Evolutionary conservation across 1,140 invertebrate genomes (phyloP).

Genomic region (Pseudomyrmex gracilis): DNA sequence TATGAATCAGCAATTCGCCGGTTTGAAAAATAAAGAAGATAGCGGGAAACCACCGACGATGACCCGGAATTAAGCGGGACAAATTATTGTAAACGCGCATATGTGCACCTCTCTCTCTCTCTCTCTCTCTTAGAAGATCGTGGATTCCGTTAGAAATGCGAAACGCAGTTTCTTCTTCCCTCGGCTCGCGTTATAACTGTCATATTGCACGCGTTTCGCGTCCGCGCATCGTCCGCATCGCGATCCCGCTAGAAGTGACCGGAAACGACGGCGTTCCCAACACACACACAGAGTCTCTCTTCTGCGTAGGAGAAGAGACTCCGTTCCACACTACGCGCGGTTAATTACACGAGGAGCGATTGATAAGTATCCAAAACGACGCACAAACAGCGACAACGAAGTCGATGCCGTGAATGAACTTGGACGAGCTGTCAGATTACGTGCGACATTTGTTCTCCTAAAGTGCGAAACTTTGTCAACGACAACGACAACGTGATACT

Average conservation of each 20-base stretch:
- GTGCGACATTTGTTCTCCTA: too few relatives aligned
- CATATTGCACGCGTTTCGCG: conserved; percentile 63
- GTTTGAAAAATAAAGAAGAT: background rate
- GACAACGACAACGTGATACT: too few relatives aligned
- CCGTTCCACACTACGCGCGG: too few relatives aligned
- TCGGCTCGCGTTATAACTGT: conserved; percentile 65
- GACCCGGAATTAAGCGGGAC: conserved; percentile 21
- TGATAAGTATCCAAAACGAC: too few relatives aligned
- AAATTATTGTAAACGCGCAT: conserved; percentile 20
- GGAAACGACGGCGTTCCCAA: conserved; percentile 46
- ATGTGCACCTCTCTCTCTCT: too few relatives aligned
- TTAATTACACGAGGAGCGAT: background rate
- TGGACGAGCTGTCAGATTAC: too few relatives aligned
- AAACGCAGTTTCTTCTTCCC: conserved; percentile 58
- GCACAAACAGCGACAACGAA: too few relatives aligned
- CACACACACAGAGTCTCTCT: background rate
- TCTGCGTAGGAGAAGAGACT: background rate
- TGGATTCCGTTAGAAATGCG: conserved; percentile 62
- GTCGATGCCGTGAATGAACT: too few relatives aligned
- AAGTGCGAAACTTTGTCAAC: too few relatives aligned
- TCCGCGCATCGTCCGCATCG: conserved; percentile 61
- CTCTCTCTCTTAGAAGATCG: too few relatives aligned
- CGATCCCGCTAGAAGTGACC: conserved; percentile 64
- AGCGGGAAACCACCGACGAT: background rate
- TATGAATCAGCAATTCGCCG: background rate